A percentile compares a stretch with the other conserved stretches of the same genome.
These are phyloP conservation scores for Acyrthosiphon pisum DNA, from an alignment of 1,140 invertebrate genomes.

Conservation along the genomic window DNA sequence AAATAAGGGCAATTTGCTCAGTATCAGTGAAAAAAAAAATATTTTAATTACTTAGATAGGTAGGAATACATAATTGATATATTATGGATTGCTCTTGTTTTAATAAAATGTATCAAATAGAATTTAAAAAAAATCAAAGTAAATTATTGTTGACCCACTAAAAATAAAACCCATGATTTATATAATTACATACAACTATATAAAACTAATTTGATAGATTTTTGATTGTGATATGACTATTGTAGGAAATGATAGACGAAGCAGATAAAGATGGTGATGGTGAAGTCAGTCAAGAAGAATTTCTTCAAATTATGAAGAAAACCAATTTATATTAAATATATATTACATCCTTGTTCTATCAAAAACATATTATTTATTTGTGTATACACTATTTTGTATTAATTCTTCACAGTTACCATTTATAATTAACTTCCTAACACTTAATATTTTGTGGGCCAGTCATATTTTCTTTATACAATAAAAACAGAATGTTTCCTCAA, in stretches of 20 bases:
- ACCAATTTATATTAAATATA: slow-evolving; percentile 87
- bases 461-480: neutral
- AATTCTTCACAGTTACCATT: neutral
- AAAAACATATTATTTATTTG: slow-evolving; percentile 48
- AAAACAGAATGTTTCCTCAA: neutral
- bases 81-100: too few species aligned
- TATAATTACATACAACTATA: neutral
- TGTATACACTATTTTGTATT: slow-evolving; percentile 17
- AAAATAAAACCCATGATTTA: too few species aligned
- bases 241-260: slow-evolving; percentile 97
- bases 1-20: too few species aligned
- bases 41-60: too few species aligned
- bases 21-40: too few species aligned
- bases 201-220: neutral
- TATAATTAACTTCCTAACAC: neutral
- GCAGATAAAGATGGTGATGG: slow-evolving; percentile 95
- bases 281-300: slow-evolving; percentile 95
- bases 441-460: neutral
- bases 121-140: too few species aligned
- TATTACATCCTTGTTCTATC: neutral
- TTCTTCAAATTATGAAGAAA: slow-evolving; percentile 96
- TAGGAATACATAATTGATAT: too few species aligned
- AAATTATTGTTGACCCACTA: too few species aligned
- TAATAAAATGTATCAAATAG: too few species aligned
- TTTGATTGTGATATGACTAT: slow-evolving; percentile 44